phyloP scores from a whole-genome alignment of 1,140 invertebrate genomes.

The Meloidogyne hapla region DNA sequence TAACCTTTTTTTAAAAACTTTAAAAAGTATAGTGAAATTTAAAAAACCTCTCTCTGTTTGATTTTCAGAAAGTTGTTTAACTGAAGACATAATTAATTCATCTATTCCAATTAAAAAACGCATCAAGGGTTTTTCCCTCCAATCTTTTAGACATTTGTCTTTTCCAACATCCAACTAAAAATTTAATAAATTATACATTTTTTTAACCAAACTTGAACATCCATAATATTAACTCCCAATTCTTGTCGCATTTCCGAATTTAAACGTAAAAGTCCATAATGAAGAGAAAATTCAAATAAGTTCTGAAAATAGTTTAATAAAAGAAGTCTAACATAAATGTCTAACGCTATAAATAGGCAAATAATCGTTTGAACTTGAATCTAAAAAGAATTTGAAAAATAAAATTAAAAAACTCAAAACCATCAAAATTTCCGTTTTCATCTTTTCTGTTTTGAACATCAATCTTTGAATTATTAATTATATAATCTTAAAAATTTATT shows the following conservation, averaged over 20 bases:
- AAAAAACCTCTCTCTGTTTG: constrained; percentile 69
- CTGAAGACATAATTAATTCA: constrained; percentile 68
- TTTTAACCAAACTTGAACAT: constrained; percentile 41
- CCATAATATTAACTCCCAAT: constrained; percentile 38
- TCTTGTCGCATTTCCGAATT: constrained; percentile 70
- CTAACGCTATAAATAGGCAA: constrained; percentile 16
- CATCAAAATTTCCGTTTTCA: not conserved
- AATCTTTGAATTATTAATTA: not conserved
- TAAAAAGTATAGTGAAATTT: too few relatives aligned
- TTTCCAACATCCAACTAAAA: constrained; percentile 42
- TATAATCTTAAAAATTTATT: not conserved
- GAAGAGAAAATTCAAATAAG: constrained; percentile 93
- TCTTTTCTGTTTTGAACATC: not conserved
- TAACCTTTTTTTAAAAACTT: constrained; percentile 72
- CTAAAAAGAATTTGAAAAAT: constrained; percentile 9
- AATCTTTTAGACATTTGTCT: constrained; percentile 44
- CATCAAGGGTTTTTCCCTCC: constrained; percentile 37
- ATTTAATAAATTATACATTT: not conserved
- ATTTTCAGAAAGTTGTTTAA: constrained; percentile 88
- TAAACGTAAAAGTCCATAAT: constrained; percentile 90
- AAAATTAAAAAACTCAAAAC: not conserved
- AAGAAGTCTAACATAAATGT: not conserved
- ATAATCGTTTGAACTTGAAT: not conserved
- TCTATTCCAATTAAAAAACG: constrained; percentile 43
- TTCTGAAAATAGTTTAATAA: constrained; percentile 67